Percentiles rank a stretch among this genome's conserved stretches.
Evolutionary conservation across 2,113 vertebrate genomes (phyloP).

Genomic region (Hippocampus zosterae): DNA sequence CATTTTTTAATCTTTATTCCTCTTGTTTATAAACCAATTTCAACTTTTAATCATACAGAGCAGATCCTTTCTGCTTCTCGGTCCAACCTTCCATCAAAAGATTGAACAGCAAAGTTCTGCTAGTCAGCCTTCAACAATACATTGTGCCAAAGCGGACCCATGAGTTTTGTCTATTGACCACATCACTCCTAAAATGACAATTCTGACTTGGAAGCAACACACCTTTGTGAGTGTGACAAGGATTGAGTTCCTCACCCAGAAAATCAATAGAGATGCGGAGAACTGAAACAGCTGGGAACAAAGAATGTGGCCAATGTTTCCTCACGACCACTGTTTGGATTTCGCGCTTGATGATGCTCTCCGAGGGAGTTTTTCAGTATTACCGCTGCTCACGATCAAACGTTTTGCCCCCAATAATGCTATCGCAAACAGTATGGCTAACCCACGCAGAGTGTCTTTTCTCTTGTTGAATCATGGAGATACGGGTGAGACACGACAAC

Average conservation of each 20-base stretch:
- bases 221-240: slow-evolving; percentile 17
- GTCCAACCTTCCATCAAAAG: slow-evolving; percentile 4
- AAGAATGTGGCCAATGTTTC: slow-evolving; percentile 38
- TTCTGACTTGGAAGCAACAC: slow-evolving; percentile 11
- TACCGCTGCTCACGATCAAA: slow-evolving; percentile 6
- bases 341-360: background rate
- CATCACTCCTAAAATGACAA: slow-evolving; percentile 11
- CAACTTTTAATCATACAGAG: background rate
- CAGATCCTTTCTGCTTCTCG: background rate
- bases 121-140: slow-evolving; percentile 9
- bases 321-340: slow-evolving; percentile 12
- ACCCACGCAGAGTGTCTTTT: slow-evolving; percentile 7
- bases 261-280: slow-evolving; percentile 48
- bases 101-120: background rate
- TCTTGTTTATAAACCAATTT: background rate
- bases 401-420: background rate
- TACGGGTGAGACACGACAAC: background rate
- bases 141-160: slow-evolving; percentile 5
- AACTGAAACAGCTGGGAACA: slow-evolving; percentile 21
- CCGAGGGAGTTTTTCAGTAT: background rate
- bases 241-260: slow-evolving; percentile 42
- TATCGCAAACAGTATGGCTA: slow-evolving; percentile 9
- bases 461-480: background rate
- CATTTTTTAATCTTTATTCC: background rate
- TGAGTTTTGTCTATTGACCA: background rate